Evolutionary conservation across 2,888 invertebrate species (phyloP).

Genomic region (Chrysolina americana): DNA sequence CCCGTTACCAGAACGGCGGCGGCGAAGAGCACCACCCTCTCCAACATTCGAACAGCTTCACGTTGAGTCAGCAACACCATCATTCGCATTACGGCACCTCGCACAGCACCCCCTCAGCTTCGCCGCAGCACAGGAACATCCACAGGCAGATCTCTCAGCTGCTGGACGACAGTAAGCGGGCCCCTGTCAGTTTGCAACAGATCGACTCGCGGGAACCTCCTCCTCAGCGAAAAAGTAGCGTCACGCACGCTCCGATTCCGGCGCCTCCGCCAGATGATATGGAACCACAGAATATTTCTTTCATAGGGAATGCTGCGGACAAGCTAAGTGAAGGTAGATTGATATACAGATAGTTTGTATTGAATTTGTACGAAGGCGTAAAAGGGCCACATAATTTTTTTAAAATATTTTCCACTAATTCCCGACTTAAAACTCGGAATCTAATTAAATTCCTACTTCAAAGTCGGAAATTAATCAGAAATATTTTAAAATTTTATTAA

Average conservation of each 20-base stretch:
- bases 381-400: too few species aligned
- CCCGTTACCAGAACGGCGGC: slow-evolving; percentile 61
- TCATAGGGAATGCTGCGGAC: slow-evolving; percentile 82
- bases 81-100: slow-evolving; percentile 71
- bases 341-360: neutral
- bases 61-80: slow-evolving; percentile 72
- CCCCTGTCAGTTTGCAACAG: slow-evolving; percentile 72
- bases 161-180: slow-evolving; percentile 65
- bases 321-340: slow-evolving; percentile 65
- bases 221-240: slow-evolving; percentile 63
- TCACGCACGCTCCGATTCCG: slow-evolving; percentile 75
- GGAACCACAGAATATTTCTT: slow-evolving; percentile 95
- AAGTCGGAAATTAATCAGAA: too few species aligned
- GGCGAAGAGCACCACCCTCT: slow-evolving; percentile 69
- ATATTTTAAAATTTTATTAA: too few species aligned
- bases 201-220: slow-evolving; percentile 64
- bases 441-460: too few species aligned
- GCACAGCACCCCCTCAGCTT: slow-evolving; percentile 73
- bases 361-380: too few species aligned
- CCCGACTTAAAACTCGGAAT: too few species aligned
- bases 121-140: slow-evolving; percentile 77
- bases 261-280: slow-evolving; percentile 86
- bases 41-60: slow-evolving; percentile 73
- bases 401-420: too few species aligned
- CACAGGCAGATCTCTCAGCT: slow-evolving; percentile 74